Evolutionary conservation across 1,140 invertebrate genomes (phyloP), one percentile per base, ranked within the genome.

Genomic region (Drosophila sproati): DNA sequence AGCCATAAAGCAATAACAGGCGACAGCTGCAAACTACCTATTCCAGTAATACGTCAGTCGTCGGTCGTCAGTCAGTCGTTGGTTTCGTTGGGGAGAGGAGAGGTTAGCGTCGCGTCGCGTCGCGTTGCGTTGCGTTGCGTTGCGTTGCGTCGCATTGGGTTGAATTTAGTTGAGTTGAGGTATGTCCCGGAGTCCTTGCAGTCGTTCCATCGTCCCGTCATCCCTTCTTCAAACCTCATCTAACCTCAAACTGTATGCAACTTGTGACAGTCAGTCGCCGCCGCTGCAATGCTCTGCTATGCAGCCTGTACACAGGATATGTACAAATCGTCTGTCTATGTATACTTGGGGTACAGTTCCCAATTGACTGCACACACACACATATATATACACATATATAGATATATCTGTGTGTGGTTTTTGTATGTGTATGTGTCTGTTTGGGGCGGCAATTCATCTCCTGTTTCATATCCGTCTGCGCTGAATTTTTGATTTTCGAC

Each of bases 21-120:
- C 82, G 83, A 83, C 83, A 88, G 83, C 83, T 88, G 85, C 83
- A 88, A 87, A 82, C 75, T 60, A 43, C 76, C 75, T 60, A 67
- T 39, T 7, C 47, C 54, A 43, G 50, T 34, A 67, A 54, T 73
- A 59, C 51, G 55, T 54, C 71, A 68, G 60, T 12, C 66, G 7
- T 8, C 37, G 10, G 39, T 43, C 34, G 10, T 50, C 35, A 20
- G 43, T 48, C 55, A n/a, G 56, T 41, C 63, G 10, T 39, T 48
- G 32, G 31, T 5, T 55, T 3, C 10, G 45, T 29, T 28, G 3
- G 2, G 12, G 10, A 32, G 41, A 10, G 37, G n/a, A 6, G 37
- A 10, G 45, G 32, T 37, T 35, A 20, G 50, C 29, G 8, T 34
- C 32, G 6, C 41, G 12, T 39, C 41, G 20, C 35, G 31, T 37